phyloP scores from a whole-genome alignment of 1,140 invertebrate genomes.

The Drosophila pachea region DNA sequence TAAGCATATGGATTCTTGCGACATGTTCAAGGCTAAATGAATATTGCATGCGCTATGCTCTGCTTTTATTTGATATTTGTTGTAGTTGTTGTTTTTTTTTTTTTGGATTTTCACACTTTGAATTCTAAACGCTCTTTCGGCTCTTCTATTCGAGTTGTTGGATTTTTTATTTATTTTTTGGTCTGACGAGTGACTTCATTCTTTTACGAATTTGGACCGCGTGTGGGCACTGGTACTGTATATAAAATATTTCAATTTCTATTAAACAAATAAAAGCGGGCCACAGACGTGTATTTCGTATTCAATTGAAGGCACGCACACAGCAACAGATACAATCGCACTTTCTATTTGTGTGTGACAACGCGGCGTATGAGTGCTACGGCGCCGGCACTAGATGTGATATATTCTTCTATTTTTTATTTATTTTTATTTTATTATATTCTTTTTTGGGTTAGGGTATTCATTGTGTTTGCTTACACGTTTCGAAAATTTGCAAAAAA shows the following conservation, averaged over 20 bases:
- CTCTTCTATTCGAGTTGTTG: slow-evolving; percentile 16
- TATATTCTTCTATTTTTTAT: slow-evolving; percentile 17
- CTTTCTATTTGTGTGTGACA: slow-evolving; percentile 67
- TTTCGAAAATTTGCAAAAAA: slow-evolving; percentile 16
- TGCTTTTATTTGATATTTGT: slow-evolving; percentile 6
- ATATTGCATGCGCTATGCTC: slow-evolving; percentile 57
- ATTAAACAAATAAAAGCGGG: slow-evolving; percentile 63
- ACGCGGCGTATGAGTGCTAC: slow-evolving; percentile 60
- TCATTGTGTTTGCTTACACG: slow-evolving; percentile 35
- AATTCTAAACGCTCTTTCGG: slow-evolving; percentile 18
- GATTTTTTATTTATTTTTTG: slow-evolving; percentile 36
- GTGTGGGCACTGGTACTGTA: slow-evolving; percentile 15
- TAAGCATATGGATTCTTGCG: slow-evolving; percentile 65
- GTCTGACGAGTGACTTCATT: slow-evolving; percentile 64
- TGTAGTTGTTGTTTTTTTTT: slow-evolving; percentile 27
- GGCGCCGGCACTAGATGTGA: slow-evolving; percentile 26
- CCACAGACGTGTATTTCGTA: slow-evolving; percentile 49
- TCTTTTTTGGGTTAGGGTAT: slow-evolving; percentile 7
- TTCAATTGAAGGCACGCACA: slow-evolving; percentile 57
- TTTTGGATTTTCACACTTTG: slow-evolving; percentile 65
- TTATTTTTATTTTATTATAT: not conserved
- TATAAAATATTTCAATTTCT: slow-evolving; percentile 65
- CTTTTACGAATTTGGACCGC: slow-evolving; percentile 33
- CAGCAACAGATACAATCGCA: slow-evolving; percentile 49
- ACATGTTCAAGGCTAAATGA: slow-evolving; percentile 72